phyloP scores from a whole-genome alignment of 2,113 vertebrate species.

The Hiodon alosoides region DNA sequence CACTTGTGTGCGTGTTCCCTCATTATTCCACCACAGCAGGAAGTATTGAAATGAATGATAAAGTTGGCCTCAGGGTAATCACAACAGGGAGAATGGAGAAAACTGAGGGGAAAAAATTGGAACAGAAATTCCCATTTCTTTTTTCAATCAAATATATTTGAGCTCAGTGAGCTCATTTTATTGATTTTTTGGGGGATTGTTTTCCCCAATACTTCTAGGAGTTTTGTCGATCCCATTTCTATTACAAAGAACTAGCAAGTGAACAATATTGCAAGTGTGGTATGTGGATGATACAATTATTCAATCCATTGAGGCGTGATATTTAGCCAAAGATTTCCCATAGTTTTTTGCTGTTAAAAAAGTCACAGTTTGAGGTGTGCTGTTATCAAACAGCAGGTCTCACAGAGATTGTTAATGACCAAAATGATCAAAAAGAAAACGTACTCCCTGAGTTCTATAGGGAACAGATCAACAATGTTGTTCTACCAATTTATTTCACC shows the following conservation, averaged over 20 bases:
- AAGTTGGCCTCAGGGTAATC: neutral
- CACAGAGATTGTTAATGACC: neutral
- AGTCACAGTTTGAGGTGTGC: neutral
- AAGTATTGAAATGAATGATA: neutral
- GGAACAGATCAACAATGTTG: too few relatives aligned
- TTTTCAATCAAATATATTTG: neutral
- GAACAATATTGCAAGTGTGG: neutral
- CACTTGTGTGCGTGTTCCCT: neutral
- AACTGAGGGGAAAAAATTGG: neutral
- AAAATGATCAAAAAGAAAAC: neutral
- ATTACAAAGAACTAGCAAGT: neutral
- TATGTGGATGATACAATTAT: neutral
- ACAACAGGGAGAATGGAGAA: neutral
- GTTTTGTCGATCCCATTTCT: neutral
- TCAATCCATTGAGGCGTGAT: neutral
- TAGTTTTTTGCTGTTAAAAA: neutral
- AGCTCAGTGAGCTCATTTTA: conserved; percentile 2
- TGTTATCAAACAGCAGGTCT: neutral
- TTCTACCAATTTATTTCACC: neutral
- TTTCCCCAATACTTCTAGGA: neutral
- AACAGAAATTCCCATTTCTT: neutral
- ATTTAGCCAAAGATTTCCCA: neutral
- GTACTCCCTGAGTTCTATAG: neutral
- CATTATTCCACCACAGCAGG: neutral
- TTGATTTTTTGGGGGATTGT: neutral